Evolutionary conservation across 2,888 invertebrate species (phyloP).

Genomic region (Neelides folsomi): DNA sequence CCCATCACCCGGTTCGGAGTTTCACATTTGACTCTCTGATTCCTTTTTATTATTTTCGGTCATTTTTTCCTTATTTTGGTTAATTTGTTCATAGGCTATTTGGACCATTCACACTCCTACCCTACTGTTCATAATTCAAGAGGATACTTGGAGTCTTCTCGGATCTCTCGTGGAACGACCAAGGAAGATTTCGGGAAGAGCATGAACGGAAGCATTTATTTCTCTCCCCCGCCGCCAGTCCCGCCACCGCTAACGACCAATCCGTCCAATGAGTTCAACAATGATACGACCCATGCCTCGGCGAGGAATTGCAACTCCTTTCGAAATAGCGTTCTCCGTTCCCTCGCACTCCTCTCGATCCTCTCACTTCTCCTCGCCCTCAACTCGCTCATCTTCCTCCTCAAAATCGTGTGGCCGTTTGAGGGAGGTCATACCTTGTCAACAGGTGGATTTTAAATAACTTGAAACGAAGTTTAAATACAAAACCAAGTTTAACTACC

Average conservation of each 20-base stretch:
- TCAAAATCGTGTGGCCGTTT: slow-evolving; percentile 29
- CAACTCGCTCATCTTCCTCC: slow-evolving; percentile 30
- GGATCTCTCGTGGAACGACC: slow-evolving; percentile 23
- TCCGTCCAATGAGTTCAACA: neutral
- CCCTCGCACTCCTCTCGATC: slow-evolving; percentile 28
- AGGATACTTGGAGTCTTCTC: slow-evolving; percentile 26
- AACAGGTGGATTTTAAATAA: slow-evolving; percentile 3
- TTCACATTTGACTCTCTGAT: too few relatives aligned
- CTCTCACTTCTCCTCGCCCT: slow-evolving; percentile 30
- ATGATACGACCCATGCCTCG: slow-evolving; percentile 8
- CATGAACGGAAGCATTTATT: slow-evolving; percentile 31
- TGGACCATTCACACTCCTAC: slow-evolving; percentile 29
- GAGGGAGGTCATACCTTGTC: slow-evolving; percentile 16
- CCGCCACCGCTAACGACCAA: slow-evolving; percentile 20
- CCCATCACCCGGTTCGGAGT: too few relatives aligned
- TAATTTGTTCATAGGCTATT: too few relatives aligned
- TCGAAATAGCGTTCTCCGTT: slow-evolving; percentile 30
- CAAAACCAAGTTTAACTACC: neutral
- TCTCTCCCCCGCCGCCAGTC: slow-evolving; percentile 22
- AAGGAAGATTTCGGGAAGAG: slow-evolving; percentile 20
- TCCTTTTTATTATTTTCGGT: too few relatives aligned
- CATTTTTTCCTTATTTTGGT: too few relatives aligned
- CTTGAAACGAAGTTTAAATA: too few relatives aligned
- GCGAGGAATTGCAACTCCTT: slow-evolving; percentile 22
- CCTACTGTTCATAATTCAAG: slow-evolving; percentile 30